Evolutionary conservation across 2,113 vertebrate genomes (phyloP), one percentile per base, ranked within the genome.

Genomic region (Mola mola): DNA sequence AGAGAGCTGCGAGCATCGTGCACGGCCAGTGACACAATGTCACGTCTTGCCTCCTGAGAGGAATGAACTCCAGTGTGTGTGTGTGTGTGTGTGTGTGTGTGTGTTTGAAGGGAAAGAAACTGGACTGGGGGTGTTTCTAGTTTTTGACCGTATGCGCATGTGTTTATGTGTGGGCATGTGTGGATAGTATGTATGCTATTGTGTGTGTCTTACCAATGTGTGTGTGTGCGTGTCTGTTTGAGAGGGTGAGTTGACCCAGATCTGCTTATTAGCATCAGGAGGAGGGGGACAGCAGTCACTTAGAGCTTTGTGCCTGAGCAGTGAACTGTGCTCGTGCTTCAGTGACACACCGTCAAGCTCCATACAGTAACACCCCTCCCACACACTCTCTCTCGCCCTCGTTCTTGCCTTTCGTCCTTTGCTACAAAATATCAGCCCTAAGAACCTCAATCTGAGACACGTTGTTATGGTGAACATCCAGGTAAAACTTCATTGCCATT

Each of bases 301-400:
- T 79, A 74, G 68, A 84, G 83, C 89, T 90, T 91, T 90, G 81
- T 91, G 87, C 81, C 75, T 78, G 89, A 84, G 84, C 88, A 90
- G 44, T 89, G 89, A 89, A 88, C 85, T 88, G 85, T 86, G 81
- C 58, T 77, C 22, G n/a, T 80, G 84, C 65, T 82, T 84, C 76
- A 83, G 69, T 81, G 86, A 84, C 85, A 81, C 78, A 83, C 66
- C 79, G 85, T 84, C 79, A 72, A 71, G 66, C 75, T 49, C 64
- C 74, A 78, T 80, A 84, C 84, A 82, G 81, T 81, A 80, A 66
- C 52, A 50, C 52, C 29, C 61, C 59, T 46, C 46, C 56, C 40
- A 42, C 50, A 41, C 33, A 36, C 62, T 33, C 41, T 38, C 60
- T 48, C 24, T 46, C 34, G 38, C 17, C 56, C 44, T 68, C 43